Conservation (phyloP, 2,888 invertebrate species). For the Cheiracanthium punctorium region DNA sequence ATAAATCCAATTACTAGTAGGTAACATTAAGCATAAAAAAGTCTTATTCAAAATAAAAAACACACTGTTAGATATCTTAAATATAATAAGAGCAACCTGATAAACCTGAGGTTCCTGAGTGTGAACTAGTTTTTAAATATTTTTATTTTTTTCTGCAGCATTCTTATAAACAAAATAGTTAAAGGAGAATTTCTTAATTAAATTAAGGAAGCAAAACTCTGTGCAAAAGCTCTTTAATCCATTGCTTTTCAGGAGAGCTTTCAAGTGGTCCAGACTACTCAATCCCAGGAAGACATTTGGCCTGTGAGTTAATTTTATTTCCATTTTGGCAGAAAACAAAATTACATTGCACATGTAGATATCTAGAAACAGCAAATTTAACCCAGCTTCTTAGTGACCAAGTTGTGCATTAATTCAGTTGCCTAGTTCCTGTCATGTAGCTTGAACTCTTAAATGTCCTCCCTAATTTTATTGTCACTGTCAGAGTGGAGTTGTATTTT, state of each 20-base stretch:
- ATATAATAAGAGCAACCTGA: no score
- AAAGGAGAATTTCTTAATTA: background rate
- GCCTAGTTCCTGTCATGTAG: conserved; percentile 64
- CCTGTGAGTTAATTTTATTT: conserved; percentile 68
- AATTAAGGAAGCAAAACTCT: conserved; percentile 22
- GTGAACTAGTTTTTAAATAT: no score
- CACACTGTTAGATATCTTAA: no score
- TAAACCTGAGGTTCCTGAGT: no score
- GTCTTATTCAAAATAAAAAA: no score
- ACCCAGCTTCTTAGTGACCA: conserved; percentile 50
- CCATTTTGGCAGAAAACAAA: conserved; percentile 38
- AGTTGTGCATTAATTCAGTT: conserved; percentile 61
- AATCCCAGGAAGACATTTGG: conserved; percentile 57
- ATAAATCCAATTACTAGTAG: no score
- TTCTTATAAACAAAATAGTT: background rate
- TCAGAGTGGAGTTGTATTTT: conserved; percentile 23
- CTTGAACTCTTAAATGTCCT: conserved; percentile 42
- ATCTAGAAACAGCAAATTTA: conserved; percentile 63
- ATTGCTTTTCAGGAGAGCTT: conserved; percentile 68
- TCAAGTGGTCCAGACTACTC: conserved; percentile 53
- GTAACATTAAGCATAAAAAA: no score
- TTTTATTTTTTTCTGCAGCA: no score
- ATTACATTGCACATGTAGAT: conserved; percentile 63
- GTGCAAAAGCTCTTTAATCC: conserved; percentile 61
- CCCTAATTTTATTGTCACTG: conserved; percentile 38